Evolutionary conservation across 2,797 vertebrate species (phyloP), one percentile per base, ranked within the genome.

Genomic region (Phylloscopus collybita): DNA sequence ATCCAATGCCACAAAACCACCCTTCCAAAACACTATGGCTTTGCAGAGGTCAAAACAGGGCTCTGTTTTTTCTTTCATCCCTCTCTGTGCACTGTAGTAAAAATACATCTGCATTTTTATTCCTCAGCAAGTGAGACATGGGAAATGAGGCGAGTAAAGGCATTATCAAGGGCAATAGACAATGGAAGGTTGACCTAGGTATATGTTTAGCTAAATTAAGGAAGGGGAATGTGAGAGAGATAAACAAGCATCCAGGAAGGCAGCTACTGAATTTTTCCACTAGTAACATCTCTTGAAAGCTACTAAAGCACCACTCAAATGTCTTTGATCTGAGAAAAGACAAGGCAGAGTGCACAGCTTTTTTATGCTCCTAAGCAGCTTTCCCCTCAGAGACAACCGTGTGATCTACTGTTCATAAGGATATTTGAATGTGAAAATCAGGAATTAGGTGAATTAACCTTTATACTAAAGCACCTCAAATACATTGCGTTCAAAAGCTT

Each of bases 271-370:
- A 76, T 92, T 95, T 93, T 88, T 60, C 70, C 60, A 93, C 45
- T 34, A 80, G 78, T 85, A 88, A 44, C 16, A 32, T 93, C 83
- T 83, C 80, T 86, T 81, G 67, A 87, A 96, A 94, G 80, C 73
- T 76, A 3, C 62, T 87, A 86, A 80, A 92, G 76, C 64, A 73
- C 32, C 32, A 60, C 62, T 88, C 83, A 82, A 47, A 84, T 80
- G 67, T 82, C 80, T 94, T 95, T 94, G 82, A 92, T 92, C 78
- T 93, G 80, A 59, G 64, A 86, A 90, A 79, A 90, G 53, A 82
- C 83, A 86, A 94, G 54, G 78, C 64, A 88, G 38, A 93, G 59
- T 61, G 60, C 74, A 56, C 23, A 67, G 76, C 18, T 79, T 76
- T 79, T 90, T 95, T 75, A 66, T 81, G 64, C 26, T 94, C 40